Base-by-base conservation (phyloP, 2,888 invertebrate genomes). In the Cerceris ruficornis region DNA sequence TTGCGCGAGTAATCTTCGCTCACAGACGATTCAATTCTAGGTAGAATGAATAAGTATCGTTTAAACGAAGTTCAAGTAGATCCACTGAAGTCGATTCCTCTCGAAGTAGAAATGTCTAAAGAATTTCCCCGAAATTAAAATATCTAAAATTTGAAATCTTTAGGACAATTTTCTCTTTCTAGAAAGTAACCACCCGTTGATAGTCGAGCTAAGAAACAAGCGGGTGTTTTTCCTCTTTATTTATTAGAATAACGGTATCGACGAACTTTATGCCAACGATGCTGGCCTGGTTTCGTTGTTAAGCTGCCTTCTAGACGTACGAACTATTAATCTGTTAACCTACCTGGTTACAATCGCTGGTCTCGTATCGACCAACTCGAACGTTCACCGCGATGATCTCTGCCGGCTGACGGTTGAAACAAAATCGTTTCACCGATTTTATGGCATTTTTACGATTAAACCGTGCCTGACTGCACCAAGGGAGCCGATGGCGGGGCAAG, bases 281-380 rank as follows among this genome's bases (percentile, higher is more conserved):
- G 85, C 84, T 89, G 89, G 88, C 89, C 89, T 88, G 88, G 89
- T 89, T 89, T 84, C 88, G 83, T 88, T 88, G 88, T 85, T 86
- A 85, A 88, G 85, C 85, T 79, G 84, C 85, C 89, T 85, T 80
- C 81, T 85, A 87, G 88, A 85, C 85, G 81, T 72, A 77, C 79
- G 81, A 83, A 83, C 84, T 83, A 82, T 83, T 83, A 83, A 83
- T 83, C 83, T 83, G 83, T 83, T 83, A 83, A 84, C 83, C 83
- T 83, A 83, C 84, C 83, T 84, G 75, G 75, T 64, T 69, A 70
- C 67, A 61, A 77, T 77, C 81, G 72, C 28, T 67, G 62, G 41
- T 54, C 54, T 64, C 50, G 69, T 83, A 80, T 80, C 80, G 77
- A 80, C 66, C 74, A 81, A 77, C 71, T 72, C 61, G 62, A 69